These are phyloP conservation scores for Ptiloglossa arizonensis DNA, from an alignment of 1,140 invertebrate species.

Conservation along the genomic window DNA sequence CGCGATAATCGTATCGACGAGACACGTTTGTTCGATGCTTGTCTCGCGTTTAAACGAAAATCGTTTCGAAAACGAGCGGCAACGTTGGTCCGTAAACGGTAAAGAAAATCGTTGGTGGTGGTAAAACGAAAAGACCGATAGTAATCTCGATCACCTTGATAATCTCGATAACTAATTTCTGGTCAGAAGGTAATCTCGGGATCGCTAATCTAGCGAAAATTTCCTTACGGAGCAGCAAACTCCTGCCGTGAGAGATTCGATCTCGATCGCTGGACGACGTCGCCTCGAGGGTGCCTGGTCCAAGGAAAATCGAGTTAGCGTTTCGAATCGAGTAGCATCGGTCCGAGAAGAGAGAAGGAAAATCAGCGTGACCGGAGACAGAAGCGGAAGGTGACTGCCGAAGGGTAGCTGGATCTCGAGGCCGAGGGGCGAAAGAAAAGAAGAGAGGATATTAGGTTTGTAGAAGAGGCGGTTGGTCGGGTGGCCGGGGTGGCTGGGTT, in stretches of 20 bases:
- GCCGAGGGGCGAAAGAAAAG: constrained; percentile 13
- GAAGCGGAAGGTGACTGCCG: not conserved
- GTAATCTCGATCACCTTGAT: not conserved
- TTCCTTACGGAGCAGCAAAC: not conserved
- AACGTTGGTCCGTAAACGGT: too few species aligned
- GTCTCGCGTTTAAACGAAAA: too few species aligned
- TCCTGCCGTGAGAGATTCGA: not conserved
- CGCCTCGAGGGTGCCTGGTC: not conserved
- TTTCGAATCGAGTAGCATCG: not conserved
- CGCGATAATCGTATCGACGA: too few species aligned
- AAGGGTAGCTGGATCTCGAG: not conserved
- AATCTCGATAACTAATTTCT: not conserved
- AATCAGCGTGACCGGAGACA: not conserved
- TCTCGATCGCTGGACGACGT: not conserved
- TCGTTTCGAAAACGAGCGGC: too few species aligned
- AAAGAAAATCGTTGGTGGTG: too few species aligned
- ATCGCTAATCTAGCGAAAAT: not conserved
- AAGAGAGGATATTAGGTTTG: constrained; percentile 7
- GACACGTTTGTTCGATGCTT: too few species aligned
- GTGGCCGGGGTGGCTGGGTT: constrained; percentile 24
- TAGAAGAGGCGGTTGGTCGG: not conserved
- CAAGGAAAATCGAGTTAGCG: not conserved
- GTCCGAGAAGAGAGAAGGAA: not conserved
- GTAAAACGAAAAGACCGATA: too few species aligned
- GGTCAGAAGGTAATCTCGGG: not conserved